Evolutionary conservation across 2,797 vertebrate species (phyloP).

Genomic region (Acipenser oxyrinchus): DNA sequence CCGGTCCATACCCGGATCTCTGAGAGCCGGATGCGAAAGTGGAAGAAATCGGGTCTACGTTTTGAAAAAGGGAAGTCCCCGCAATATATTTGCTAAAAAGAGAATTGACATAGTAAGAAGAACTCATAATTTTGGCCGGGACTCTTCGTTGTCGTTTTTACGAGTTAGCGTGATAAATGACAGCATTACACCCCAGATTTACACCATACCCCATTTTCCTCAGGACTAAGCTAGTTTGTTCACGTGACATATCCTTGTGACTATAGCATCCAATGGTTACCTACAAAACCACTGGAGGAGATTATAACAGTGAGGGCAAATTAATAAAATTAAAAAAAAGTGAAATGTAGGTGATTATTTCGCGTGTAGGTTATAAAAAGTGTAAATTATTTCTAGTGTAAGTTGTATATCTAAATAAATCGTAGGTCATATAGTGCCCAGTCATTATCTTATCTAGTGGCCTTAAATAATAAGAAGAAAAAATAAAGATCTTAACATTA

Average conservation of each 20-base stretch:
- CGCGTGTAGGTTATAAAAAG: conserved; percentile 12
- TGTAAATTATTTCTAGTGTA: background rate
- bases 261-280: conserved; percentile 70
- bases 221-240: conserved; percentile 68
- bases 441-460: no score
- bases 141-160: conserved; percentile 97
- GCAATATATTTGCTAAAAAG: conserved; percentile 87
- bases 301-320: background rate
- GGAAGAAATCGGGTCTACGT: conserved; percentile 73
- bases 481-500: no score
- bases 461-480: no score
- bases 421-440: no score
- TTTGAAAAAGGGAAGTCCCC: conserved; percentile 75
- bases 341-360: background rate
- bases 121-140: conserved; percentile 89
- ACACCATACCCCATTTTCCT: conserved; percentile 93
- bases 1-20: conserved; percentile 67
- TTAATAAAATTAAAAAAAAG: conserved; percentile 15
- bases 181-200: conserved; percentile 95
- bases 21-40: conserved; percentile 70
- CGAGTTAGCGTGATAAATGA: conserved; percentile 88
- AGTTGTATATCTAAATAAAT: no score
- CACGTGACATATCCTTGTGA: conserved; percentile 80
- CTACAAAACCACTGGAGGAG: conserved; percentile 21
- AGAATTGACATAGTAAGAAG: conserved; percentile 86